Base-by-base conservation (phyloP, 2,888 invertebrate species). In the Polyommatus icarus region DNA sequence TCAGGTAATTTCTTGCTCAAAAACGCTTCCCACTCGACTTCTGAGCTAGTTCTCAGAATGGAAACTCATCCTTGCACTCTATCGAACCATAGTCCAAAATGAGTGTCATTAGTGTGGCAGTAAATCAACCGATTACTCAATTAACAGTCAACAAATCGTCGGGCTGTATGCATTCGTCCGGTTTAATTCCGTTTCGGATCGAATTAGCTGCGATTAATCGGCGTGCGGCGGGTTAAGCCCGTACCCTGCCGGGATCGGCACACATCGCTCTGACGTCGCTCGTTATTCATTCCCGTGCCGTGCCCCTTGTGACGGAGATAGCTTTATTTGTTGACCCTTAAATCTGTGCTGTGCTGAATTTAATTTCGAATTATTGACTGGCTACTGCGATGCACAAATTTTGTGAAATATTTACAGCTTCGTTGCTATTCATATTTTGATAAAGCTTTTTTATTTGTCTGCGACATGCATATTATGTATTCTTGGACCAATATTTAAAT, bases 171-270 rank as follows among this genome's bases (percentile, higher is more conserved):
- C 90, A 92, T 91, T 92, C 90, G 93, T 91, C 92, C 92, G 90
- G 89, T 92, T 90, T 91, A 92, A 93, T 92, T 93, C 93, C 89
- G 90, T 91, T 92, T 90, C 90, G 87, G 93, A 90, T 91, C 88
- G 91, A 91, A 92, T 93, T 93, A 93, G 91, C 87, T 87, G 90
- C 93, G 92, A 93, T 93, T 93, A 93, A 94, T 93, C 89, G 91
- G 86, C 86, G 88, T 86, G 87, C 88, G 88, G 87, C 89, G 90
- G 90, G 91, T 88, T 91, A 92, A 92, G 91, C 92, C 91, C 84
- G 84, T 81, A 83, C 80, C 84, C 83, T 12, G 82, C 81, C 81
- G 79, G 82, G 80, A 77, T 79, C 78, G 89, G 91, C 93, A 91
- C 93, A 93, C 94, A 93, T 94, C 93, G 93, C 85, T 85, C 84